Conservation (phyloP, 2,888 invertebrate genomes). For the Aelia acuminata region DNA sequence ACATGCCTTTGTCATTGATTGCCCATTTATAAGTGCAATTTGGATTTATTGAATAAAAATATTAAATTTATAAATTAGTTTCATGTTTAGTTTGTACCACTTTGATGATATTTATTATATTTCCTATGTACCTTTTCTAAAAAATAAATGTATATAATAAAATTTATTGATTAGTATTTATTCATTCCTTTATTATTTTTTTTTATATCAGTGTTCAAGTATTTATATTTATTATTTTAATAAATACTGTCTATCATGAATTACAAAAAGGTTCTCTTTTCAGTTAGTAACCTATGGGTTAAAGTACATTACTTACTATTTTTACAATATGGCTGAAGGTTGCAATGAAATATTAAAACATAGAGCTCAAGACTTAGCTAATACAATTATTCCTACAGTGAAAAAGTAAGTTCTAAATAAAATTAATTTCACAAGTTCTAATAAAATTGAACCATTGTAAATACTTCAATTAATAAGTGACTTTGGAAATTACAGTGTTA, state of each 20-base stretch:
- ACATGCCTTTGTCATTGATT: conserved; percentile 41
- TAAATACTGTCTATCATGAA: neutral
- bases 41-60: conserved; percentile 44
- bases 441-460: neutral
- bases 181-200: too few species aligned
- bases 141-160: conserved; percentile 50
- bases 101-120: conserved; percentile 39
- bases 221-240: neutral
- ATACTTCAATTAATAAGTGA: neutral
- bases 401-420: conserved; percentile 23
- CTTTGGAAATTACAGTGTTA: too few species aligned
- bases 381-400: neutral
- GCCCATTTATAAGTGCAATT: conserved; percentile 42
- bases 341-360: conserved; percentile 34
- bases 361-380: neutral
- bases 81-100: conserved; percentile 43
- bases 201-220: neutral
- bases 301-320: conserved; percentile 39
- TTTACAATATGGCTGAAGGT: conserved; percentile 40
- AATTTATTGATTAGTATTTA: neutral
- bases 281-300: neutral
- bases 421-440: neutral
- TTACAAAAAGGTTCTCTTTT: neutral
- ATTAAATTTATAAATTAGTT: conserved; percentile 34
- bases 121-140: conserved; percentile 44